A percentile compares a stretch with the other conserved stretches of the same genome.
Evolutionary conservation across 1,140 invertebrate genomes (phyloP).

Genomic region (Hypothenemus hampei): DNA sequence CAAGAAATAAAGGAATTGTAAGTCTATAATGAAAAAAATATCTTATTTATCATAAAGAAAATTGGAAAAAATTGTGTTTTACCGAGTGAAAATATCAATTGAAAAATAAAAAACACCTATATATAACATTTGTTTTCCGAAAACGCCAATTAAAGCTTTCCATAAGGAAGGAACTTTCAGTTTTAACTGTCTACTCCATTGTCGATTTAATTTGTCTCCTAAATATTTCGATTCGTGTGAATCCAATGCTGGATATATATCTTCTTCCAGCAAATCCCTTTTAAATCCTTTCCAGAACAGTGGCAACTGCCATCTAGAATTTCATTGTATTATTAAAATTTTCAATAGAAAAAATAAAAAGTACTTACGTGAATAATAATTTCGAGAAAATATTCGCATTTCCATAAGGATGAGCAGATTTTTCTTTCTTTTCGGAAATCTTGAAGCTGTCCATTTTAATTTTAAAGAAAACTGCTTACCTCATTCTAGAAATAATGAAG

Average conservation of each 20-base stretch:
- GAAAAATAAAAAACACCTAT: conserved; percentile 25
- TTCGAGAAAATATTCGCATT: conserved; percentile 21
- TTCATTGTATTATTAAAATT: background rate
- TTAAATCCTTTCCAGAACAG: conserved; percentile 30
- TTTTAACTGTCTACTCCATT: conserved; percentile 48
- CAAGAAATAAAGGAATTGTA: conserved; percentile 44
- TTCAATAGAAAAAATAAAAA: background rate
- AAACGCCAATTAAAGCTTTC: conserved; percentile 30
- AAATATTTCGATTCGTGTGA: conserved; percentile 38
- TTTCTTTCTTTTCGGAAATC: background rate
- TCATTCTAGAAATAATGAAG: too few relatives aligned
- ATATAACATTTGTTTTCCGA: conserved; percentile 22
- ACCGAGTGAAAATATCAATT: conserved; percentile 38
- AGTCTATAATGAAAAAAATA: conserved; percentile 32
- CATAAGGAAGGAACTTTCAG: conserved; percentile 40
- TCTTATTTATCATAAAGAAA: background rate
- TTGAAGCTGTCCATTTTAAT: background rate
- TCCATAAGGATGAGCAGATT: conserved; percentile 11
- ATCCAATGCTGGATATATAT: conserved; percentile 25
- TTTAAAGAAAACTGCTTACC: too few relatives aligned
- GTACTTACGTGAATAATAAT: conserved; percentile 26
- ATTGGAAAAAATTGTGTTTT: conserved; percentile 27
- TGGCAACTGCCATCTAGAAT: conserved; percentile 44
- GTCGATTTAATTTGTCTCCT: conserved; percentile 53
- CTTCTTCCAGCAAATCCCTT: conserved; percentile 30